Conservation (phyloP, 1,140 invertebrate genomes). For the Schlechtendalia chinensis region DNA sequence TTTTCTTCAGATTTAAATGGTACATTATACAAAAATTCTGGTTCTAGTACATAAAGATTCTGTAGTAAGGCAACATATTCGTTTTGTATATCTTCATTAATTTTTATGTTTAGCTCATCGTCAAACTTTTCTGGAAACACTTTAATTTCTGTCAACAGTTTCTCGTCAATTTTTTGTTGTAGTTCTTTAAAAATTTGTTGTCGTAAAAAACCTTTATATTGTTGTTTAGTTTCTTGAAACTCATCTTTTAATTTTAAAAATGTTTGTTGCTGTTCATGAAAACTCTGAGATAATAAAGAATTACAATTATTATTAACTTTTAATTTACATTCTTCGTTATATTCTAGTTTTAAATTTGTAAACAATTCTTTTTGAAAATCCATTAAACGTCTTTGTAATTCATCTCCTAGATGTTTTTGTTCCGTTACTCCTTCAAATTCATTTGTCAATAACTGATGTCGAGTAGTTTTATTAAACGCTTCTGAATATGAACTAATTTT, state of each 20-base stretch:
- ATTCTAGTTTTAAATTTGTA: background rate
- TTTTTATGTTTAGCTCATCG: background rate
- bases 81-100: background rate
- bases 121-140: background rate
- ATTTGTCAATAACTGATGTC: no score
- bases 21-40: background rate
- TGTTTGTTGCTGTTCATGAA: background rate
- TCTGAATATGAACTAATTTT: no score
- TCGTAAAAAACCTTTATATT: background rate
- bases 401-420: no score
- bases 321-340: background rate
- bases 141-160: background rate
- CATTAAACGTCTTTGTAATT: background rate
- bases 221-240: background rate
- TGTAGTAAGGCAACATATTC: background rate
- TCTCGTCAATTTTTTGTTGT: background rate
- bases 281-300: no score
- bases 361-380: background rate
- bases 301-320: background rate
- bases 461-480: no score
- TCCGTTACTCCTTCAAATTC: no score
- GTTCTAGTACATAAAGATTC: background rate
- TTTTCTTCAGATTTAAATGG: background rate
- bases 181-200: background rate
- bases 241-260: constrained; percentile 3